phyloP scores from a whole-genome alignment of 2,113 vertebrate genomes.

The Cebidichthys violaceus region DNA sequence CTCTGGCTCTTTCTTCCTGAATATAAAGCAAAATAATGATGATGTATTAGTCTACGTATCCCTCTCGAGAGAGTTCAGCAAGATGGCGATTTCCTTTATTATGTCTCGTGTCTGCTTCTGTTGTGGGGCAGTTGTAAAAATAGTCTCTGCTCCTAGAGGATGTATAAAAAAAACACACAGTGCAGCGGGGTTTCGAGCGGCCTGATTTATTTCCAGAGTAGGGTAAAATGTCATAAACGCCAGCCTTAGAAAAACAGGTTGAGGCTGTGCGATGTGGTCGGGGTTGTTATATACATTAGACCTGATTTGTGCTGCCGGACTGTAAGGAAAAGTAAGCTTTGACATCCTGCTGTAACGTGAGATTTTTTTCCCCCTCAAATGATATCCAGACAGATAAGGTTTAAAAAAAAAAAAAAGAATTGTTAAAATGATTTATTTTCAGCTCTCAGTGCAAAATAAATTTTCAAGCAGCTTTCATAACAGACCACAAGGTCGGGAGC shows the following conservation, averaged over 20 bases:
- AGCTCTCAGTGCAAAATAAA: slow-evolving; percentile 10
- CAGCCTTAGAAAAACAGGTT: slow-evolving; percentile 82
- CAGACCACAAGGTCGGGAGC: slow-evolving; percentile 11
- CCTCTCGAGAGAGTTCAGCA: slow-evolving; percentile 67
- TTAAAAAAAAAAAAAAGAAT: slow-evolving; percentile 17
- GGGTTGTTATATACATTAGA: slow-evolving; percentile 84
- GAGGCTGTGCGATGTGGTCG: slow-evolving; percentile 67
- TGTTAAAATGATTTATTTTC: slow-evolving; percentile 60
- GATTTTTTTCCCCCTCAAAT: slow-evolving; percentile 52
- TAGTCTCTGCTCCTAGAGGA: slow-evolving; percentile 79
- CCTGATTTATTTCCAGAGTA: slow-evolving; percentile 80
- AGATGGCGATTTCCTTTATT: slow-evolving; percentile 85
- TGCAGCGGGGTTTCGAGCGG: slow-evolving; percentile 68
- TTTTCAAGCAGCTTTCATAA: slow-evolving; percentile 21
- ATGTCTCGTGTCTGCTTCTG: slow-evolving; percentile 80
- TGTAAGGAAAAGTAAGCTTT: slow-evolving; percentile 68
- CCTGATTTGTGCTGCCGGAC: slow-evolving; percentile 67
- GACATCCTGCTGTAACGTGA: slow-evolving; percentile 68
- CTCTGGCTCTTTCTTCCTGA: slow-evolving; percentile 73
- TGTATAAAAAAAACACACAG: slow-evolving; percentile 73
- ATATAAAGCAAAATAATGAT: slow-evolving; percentile 81
- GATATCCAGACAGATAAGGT: slow-evolving; percentile 67
- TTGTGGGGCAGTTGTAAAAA: slow-evolving; percentile 83
- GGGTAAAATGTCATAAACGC: slow-evolving; percentile 84
- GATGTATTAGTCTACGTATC: slow-evolving; percentile 82